These are phyloP conservation scores for Desmodus rotundus DNA, from an alignment of 2,113 vertebrate genomes.

Conservation along the genomic window DNA sequence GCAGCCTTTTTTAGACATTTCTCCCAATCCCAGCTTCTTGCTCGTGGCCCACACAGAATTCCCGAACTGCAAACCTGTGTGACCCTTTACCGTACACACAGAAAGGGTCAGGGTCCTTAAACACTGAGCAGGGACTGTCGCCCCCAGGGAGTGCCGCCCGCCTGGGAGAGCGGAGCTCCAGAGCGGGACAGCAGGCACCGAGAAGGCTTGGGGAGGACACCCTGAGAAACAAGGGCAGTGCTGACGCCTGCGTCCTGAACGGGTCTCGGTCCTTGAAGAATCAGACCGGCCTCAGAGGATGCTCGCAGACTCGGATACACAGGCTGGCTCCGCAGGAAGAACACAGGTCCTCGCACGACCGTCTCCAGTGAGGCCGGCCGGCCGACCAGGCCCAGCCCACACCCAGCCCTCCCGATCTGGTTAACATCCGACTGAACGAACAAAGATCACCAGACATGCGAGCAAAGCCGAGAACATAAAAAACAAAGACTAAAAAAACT, in stretches of 20 bases:
- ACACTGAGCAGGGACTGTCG: background rate
- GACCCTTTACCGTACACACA: background rate
- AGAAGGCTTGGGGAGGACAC: background rate
- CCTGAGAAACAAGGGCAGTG: accelerated
- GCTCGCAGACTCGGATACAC: background rate
- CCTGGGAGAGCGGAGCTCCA: background rate
- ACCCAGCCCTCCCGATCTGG: background rate
- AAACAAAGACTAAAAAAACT: background rate
- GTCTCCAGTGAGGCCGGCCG: no score
- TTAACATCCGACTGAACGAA: background rate
- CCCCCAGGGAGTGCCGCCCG: background rate
- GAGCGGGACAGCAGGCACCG: background rate
- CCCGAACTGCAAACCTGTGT: background rate
- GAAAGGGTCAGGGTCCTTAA: background rate
- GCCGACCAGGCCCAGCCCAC: background rate
- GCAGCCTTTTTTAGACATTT: background rate
- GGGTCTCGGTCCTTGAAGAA: background rate
- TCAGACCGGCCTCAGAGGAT: background rate
- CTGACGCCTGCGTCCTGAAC: background rate
- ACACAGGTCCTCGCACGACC: background rate
- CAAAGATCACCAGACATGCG: background rate
- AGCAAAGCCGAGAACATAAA: background rate
- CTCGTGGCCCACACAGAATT: background rate
- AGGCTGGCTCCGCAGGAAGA: background rate
- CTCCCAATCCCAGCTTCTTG: background rate